Conservation (phyloP, 1,140 invertebrate species). For the Globodera rostochiensis region DNA sequence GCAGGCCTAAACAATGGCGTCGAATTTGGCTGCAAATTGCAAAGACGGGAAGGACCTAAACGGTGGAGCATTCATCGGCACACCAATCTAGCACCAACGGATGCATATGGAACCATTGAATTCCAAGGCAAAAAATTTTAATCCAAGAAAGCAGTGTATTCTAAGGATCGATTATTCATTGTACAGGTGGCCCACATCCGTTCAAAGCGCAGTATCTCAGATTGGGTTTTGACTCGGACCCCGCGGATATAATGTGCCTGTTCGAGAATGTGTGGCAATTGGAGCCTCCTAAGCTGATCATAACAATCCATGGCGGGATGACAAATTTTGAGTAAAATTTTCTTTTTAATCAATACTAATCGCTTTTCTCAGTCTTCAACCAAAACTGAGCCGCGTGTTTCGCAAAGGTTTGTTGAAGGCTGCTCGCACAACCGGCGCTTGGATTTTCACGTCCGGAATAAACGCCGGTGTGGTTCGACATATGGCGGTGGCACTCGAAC, state of each 20-base stretch:
- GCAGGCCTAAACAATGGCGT: not conserved
- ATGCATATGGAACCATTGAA: slow-evolving; percentile 94
- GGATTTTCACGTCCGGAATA: slow-evolving; percentile 93
- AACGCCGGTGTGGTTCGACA: slow-evolving; percentile 77
- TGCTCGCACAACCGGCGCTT: slow-evolving; percentile 92
- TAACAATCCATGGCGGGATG: slow-evolving; percentile 94
- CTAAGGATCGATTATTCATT: not conserved
- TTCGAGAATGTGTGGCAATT: slow-evolving; percentile 90
- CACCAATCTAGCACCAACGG: slow-evolving; percentile 70
- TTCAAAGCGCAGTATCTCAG: slow-evolving; percentile 93
- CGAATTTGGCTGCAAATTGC: not conserved
- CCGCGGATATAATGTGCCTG: slow-evolving; percentile 86
- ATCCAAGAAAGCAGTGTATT: too few species aligned
- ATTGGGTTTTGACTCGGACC: slow-evolving; percentile 86
- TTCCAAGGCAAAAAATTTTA: slow-evolving; percentile 75
- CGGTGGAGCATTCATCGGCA: slow-evolving; percentile 30
- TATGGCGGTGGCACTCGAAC: slow-evolving; percentile 32
- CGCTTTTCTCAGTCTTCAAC: slow-evolving; percentile 73
- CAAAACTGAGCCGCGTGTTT: slow-evolving; percentile 88
- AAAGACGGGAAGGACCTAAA: not conserved
- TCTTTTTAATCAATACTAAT: not conserved
- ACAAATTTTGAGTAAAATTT: slow-evolving; percentile 80
- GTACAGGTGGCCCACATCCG: slow-evolving; percentile 78
- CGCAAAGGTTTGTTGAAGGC: slow-evolving; percentile 91
- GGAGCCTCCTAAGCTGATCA: slow-evolving; percentile 91